phyloP scores from a whole-genome alignment of 2,113 vertebrate species.

The Crotalus tigris region DNA sequence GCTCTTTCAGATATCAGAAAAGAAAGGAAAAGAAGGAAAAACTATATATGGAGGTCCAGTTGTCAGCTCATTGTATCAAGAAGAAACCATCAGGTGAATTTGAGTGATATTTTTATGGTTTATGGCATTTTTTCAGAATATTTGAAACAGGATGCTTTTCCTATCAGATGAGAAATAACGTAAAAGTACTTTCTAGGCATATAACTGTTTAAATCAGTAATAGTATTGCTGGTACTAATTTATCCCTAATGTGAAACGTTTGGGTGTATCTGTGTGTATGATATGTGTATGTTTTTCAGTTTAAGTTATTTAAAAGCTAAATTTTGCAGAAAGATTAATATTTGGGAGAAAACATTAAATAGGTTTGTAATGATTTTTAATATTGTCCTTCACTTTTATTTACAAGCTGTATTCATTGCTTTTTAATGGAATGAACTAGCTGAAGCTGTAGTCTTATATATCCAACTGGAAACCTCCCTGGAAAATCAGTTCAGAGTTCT shows the following conservation, averaged over 20 bases:
- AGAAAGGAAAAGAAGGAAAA: slow-evolving; percentile 79
- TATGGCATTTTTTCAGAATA: slow-evolving; percentile 43
- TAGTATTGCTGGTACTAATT: slow-evolving; percentile 55
- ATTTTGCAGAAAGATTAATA: neutral
- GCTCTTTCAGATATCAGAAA: slow-evolving; percentile 71
- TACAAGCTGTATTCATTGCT: slow-evolving; percentile 28
- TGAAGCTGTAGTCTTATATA: slow-evolving; percentile 34
- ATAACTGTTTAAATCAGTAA: slow-evolving; percentile 66
- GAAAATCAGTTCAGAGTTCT: neutral
- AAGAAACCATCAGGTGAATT: slow-evolving; percentile 93
- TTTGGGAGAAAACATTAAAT: slow-evolving; percentile 58
- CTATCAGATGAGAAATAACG: slow-evolving; percentile 65
- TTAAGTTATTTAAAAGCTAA: neutral
- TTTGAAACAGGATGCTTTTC: slow-evolving; percentile 51
- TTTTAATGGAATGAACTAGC: slow-evolving; percentile 38
- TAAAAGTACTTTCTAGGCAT: slow-evolving; percentile 66
- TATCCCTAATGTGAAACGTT: slow-evolving; percentile 38
- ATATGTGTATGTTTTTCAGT: neutral
- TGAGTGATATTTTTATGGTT: slow-evolving; percentile 40
- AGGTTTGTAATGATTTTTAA: slow-evolving; percentile 35
- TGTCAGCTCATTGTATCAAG: slow-evolving; percentile 91
- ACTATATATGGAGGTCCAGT: slow-evolving; percentile 85
- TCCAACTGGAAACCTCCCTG: neutral
- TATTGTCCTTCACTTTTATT: neutral
- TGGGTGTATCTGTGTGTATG: slow-evolving; percentile 18